These are phyloP conservation scores for Carposina sasakii DNA, from an alignment of 1,140 invertebrate species.

Conservation along the genomic window DNA sequence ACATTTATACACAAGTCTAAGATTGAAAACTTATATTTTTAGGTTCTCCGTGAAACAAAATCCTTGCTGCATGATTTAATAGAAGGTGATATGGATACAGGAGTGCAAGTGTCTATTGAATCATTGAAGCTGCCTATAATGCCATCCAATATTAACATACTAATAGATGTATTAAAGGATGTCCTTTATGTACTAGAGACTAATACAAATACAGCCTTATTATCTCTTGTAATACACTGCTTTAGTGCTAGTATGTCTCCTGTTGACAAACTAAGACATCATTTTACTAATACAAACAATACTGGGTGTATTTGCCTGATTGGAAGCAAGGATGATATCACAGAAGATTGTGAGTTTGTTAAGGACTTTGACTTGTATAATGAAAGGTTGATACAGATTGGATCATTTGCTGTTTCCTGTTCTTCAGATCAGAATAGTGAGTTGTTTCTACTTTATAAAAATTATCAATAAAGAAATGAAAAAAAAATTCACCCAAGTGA, in stretches of 20 bases:
- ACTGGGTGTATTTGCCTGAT: constrained; percentile 30
- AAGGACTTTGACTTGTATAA: constrained; percentile 78
- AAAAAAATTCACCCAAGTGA: no score
- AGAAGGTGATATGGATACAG: constrained; percentile 35
- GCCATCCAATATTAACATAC: constrained; percentile 52
- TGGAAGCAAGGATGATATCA: constrained; percentile 24
- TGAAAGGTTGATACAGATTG: constrained; percentile 78
- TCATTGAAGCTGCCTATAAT: constrained; percentile 50
- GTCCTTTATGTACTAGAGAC: constrained; percentile 58
- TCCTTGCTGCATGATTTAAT: constrained; percentile 47
- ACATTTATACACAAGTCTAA: no score
- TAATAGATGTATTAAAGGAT: constrained; percentile 61
- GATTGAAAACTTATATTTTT: no score
- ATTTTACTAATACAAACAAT: constrained; percentile 33
- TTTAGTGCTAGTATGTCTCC: constrained; percentile 43
- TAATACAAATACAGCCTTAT: constrained; percentile 57
- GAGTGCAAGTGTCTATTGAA: constrained; percentile 33
- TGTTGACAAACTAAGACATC: constrained; percentile 39
- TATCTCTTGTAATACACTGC: constrained; percentile 53
- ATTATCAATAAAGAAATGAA: no score
- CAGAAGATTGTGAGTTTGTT: constrained; percentile 51
- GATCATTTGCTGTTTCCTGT: constrained; percentile 79
- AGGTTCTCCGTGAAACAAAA: constrained; percentile 62
- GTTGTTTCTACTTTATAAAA: constrained; percentile 15
- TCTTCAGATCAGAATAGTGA: constrained; percentile 75